Evolutionary conservation across 2,113 vertebrate species (phyloP).

Genomic region (Zosterops lateralis): DNA sequence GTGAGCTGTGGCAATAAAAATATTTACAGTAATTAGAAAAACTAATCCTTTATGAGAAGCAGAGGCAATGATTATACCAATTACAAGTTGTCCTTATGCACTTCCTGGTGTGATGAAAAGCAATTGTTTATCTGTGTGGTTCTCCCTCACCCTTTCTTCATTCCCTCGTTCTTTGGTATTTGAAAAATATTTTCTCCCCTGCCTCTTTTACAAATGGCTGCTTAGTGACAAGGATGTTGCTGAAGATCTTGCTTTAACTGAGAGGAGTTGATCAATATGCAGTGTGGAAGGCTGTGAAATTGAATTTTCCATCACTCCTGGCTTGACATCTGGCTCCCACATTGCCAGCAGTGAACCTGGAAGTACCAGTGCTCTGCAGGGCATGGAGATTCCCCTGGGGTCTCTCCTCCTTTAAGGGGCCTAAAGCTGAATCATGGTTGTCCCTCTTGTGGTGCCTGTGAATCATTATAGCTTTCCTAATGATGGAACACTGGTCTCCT

Average conservation of each 20-base stretch:
- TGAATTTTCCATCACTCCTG: not conserved
- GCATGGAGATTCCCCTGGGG: not conserved
- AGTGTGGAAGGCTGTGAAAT: not conserved
- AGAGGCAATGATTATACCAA: slow-evolving; percentile 32
- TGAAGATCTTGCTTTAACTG: not conserved
- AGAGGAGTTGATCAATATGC: not conserved
- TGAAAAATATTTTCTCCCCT: not conserved
- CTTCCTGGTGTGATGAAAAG: slow-evolving; percentile 29
- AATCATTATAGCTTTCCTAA: slow-evolving; percentile 25
- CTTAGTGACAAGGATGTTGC: not conserved
- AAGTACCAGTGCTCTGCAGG: not conserved
- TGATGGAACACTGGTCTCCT: slow-evolving; percentile 27
- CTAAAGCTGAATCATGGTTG: not conserved
- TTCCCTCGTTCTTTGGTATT: not conserved
- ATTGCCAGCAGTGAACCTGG: not conserved
- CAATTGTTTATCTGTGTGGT: not conserved
- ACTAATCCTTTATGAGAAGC: slow-evolving; percentile 37
- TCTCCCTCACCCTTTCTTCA: not conserved
- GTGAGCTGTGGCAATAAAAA: slow-evolving; percentile 37
- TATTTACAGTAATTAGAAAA: slow-evolving; percentile 56
- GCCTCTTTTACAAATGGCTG: not conserved
- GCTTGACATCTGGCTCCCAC: not conserved
- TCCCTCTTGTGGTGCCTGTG: slow-evolving; percentile 4
- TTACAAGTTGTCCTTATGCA: not conserved
- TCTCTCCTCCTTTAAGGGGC: not conserved